phyloP scores from a whole-genome alignment of 2,113 vertebrate species.

The Paedocypris sp. region DNA sequence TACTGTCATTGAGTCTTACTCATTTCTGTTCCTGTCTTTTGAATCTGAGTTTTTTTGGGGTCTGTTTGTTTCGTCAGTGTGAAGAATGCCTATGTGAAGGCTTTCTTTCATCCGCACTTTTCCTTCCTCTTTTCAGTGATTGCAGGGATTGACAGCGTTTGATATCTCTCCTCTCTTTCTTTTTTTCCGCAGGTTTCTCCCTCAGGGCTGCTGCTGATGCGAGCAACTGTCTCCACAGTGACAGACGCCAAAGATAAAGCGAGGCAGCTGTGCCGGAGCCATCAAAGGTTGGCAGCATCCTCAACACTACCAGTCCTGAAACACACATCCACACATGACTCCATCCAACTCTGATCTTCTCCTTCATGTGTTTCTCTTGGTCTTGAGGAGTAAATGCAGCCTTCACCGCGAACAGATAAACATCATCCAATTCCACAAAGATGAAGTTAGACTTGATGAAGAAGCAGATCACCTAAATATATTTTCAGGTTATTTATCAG shows the following conservation, averaged over 20 bases:
- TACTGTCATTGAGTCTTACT: too few relatives aligned
- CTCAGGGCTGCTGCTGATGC: conserved; percentile 51
- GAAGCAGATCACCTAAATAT: neutral
- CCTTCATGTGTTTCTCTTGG: neutral
- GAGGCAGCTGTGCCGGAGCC: conserved; percentile 32
- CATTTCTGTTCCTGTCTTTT: too few relatives aligned
- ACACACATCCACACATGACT: conserved; percentile 2
- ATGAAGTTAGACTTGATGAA: neutral
- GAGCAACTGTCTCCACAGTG: conserved; percentile 58
- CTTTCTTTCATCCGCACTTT: conserved; percentile 18
- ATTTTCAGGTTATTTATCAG: neutral
- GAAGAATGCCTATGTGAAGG: conserved; percentile 11
- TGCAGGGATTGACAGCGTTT: conserved; percentile 36
- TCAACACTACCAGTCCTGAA: neutral
- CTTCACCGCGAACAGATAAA: neutral
- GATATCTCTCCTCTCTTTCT: conserved; percentile 25
- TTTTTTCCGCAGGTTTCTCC: conserved; percentile 32
- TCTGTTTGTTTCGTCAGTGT: conserved; percentile 3
- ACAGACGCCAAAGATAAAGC: conserved; percentile 54
- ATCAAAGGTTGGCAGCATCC: conserved; percentile 42
- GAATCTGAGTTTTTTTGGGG: neutral
- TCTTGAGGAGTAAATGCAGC: neutral
- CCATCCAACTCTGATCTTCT: neutral
- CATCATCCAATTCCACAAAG: neutral
- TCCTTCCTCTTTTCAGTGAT: conserved; percentile 18